phyloP scores from a whole-genome alignment of 2,113 vertebrate species.

The Chaetura pelagica region DNA sequence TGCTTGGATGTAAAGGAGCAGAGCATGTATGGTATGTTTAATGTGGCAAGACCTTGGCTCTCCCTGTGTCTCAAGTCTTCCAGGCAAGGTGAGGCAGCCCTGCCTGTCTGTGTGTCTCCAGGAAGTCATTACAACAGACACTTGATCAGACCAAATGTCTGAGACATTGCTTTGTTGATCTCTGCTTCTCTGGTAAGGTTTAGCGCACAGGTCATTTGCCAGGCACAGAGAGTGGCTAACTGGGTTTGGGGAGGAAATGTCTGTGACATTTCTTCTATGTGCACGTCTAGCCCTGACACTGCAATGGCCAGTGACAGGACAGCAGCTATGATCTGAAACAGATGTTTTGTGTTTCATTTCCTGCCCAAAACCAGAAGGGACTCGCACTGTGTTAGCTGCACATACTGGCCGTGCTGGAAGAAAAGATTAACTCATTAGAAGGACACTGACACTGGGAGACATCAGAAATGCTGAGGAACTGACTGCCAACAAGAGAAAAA shows the following conservation, averaged over 20 bases:
- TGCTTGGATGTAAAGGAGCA: neutral
- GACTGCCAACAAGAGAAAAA: neutral
- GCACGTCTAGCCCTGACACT: neutral
- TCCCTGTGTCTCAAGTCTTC: neutral
- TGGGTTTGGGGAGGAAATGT: neutral
- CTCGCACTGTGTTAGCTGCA: neutral
- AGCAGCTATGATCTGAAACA: slow-evolving; percentile 18
- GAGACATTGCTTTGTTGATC: neutral
- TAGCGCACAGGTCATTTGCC: neutral
- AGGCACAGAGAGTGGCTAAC: neutral
- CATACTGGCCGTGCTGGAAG: neutral
- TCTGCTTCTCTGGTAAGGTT: neutral
- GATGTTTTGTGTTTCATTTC: slow-evolving; percentile 10
- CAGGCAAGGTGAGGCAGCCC: neutral
- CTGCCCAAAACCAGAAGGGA: neutral
- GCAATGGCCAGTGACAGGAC: neutral
- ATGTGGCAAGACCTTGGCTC: neutral
- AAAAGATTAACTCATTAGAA: neutral
- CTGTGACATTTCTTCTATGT: neutral
- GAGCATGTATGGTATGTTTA: neutral
- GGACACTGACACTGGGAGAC: neutral
- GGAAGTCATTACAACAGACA: neutral
- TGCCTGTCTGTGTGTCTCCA: neutral
- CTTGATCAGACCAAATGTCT: neutral
- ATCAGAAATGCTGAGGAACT: neutral